Conservation (phyloP, 2,888 invertebrate species). For the Drosophila eohydei region DNA sequence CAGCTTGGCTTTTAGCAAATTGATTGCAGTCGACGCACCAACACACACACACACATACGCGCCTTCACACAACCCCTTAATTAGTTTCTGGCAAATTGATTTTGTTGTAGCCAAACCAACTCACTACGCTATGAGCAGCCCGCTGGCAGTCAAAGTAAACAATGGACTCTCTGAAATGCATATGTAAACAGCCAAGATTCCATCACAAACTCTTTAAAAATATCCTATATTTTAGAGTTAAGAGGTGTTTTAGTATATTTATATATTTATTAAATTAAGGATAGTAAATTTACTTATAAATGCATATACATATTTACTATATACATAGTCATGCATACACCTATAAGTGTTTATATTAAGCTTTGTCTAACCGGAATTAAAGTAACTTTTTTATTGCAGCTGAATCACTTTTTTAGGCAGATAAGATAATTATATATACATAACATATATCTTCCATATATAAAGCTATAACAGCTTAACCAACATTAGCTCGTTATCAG, state of each 20-base stretch:
- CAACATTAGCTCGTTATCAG: too few species aligned
- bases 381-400: too few species aligned
- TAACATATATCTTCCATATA: too few species aligned
- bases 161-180: constrained; percentile 40
- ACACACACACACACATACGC: neutral
- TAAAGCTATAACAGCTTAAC: too few species aligned
- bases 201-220: constrained; percentile 18
- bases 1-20: constrained; percentile 53
- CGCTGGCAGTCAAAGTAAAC: constrained; percentile 29
- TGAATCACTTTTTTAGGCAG: too few species aligned
- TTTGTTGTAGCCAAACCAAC: constrained; percentile 18
- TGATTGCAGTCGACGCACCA: constrained; percentile 15
- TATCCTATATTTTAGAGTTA: neutral
- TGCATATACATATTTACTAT: too few species aligned
- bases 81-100: constrained; percentile 64
- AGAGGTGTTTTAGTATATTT: neutral
- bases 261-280: neutral
- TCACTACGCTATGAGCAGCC: neutral
- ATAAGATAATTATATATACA: too few species aligned
- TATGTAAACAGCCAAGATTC: constrained; percentile 40
- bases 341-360: too few species aligned
- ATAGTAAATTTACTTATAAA: too few species aligned
- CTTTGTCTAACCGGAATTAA: too few species aligned
- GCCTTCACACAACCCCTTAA: constrained; percentile 45
- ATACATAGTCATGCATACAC: too few species aligned